Evolutionary conservation across 2,797 vertebrate genomes (phyloP).

Genomic region (Pygocentrus nattereri): DNA sequence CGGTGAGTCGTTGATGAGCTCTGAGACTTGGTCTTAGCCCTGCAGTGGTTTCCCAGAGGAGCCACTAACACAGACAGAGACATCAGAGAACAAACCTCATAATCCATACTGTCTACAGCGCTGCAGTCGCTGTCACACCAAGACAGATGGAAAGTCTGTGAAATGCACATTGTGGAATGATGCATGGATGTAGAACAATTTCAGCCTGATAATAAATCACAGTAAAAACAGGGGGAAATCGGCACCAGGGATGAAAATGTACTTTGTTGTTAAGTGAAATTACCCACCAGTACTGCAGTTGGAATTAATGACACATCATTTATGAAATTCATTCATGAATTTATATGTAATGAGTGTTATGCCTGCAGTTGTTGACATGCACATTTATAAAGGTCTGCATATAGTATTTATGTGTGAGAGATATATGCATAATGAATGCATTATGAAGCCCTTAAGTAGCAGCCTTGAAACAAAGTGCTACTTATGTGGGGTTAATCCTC

Average conservation of each 20-base stretch:
- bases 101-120: not conserved
- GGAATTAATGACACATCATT: constrained; percentile 3
- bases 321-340: not conserved
- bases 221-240: not conserved
- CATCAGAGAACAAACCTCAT: constrained; percentile 13
- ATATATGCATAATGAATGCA: not conserved
- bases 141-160: constrained; percentile 8
- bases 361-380: not conserved
- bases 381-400: not conserved
- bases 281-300: not conserved
- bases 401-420: constrained; percentile 3
- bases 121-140: not conserved
- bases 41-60: not conserved
- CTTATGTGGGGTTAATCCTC: not conserved
- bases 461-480: not conserved
- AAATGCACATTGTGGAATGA: constrained; percentile 14
- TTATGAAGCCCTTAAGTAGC: not conserved
- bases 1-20: not conserved
- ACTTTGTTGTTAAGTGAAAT: not conserved
- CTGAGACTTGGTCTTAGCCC: not conserved
- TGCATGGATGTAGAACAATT: not conserved
- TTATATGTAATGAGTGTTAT: not conserved
- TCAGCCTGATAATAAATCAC: constrained; percentile 2
- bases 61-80: constrained; percentile 11
- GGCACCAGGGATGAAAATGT: not conserved